A percentile compares a stretch with the other conserved stretches of the same genome.
These are phyloP conservation scores for Lucinisca nassula DNA, from an alignment of 2,888 invertebrate genomes.

Conservation along the genomic window DNA sequence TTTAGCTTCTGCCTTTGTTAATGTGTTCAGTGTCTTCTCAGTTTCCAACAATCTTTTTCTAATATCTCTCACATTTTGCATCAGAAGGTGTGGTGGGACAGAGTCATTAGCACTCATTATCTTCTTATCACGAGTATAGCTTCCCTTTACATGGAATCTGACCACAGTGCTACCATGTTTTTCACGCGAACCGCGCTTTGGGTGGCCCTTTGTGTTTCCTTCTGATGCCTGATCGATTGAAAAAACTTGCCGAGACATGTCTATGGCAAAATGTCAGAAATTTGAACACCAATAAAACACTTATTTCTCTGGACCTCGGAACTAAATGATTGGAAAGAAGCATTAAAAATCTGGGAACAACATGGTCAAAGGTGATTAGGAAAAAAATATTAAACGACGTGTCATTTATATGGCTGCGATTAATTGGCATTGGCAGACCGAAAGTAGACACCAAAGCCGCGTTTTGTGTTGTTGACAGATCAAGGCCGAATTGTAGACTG, in stretches of 20 bases:
- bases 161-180: background rate
- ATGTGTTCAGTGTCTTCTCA: conserved; percentile 79
- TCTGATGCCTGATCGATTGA: background rate
- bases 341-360: no score
- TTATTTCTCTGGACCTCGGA: no score
- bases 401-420: no score
- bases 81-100: conserved; percentile 74
- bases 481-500: conserved; percentile 18
- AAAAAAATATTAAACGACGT: no score
- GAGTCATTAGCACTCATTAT: conserved; percentile 67
- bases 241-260: background rate
- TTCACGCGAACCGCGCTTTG: background rate
- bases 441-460: conserved; percentile 23
- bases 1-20: conserved; percentile 74
- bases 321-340: no score
- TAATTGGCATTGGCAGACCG: background rate
- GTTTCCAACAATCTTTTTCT: conserved; percentile 80
- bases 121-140: conserved; percentile 15
- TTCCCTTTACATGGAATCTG: background rate
- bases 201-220: background rate
- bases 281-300: background rate
- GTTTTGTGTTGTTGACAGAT: conserved; percentile 22
- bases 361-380: no score
- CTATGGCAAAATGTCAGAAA: conserved; percentile 4
- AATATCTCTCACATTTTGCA: conserved; percentile 82